Evolutionary conservation across 2,888 invertebrate species (phyloP), one percentile per base, ranked within the genome.

Genomic region (Gnatocerus cornutus): DNA sequence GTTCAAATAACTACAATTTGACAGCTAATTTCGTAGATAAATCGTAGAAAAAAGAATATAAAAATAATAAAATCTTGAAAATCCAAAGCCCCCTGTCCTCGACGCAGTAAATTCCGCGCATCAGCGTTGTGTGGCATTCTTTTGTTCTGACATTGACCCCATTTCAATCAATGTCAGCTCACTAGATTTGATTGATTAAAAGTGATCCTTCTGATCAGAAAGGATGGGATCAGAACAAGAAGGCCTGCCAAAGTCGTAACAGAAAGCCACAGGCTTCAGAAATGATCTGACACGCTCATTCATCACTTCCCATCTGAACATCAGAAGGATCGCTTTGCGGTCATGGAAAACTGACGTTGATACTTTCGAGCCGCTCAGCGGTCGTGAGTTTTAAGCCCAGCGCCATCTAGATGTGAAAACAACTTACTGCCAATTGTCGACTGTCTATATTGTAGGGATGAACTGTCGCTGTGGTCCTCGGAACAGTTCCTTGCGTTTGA

Each of bases 391-490:
- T n/a, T 41, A 69, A 46, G 30, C 16, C n/a, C 58, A 43, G 69
- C 71, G 74, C 71, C 76, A 74, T 71, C 76, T 75, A 39, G 43
- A 13, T 14, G 4, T 43, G 3, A 53, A 53, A 30, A 33, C 2
- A n/a, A 74, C 82, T 81, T 75, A 83, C 83, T 46, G 80, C 72
- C 71, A 84, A 76, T 69, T 79, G 78, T 58, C 84, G 78, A 33
- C 77, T 77, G 68, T 84, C 84, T 5, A 84, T 81, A 73, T 76
- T 81, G 73, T 82, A 85, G 0, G 85, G 84, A 68, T 84, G 83
- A 1, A 85, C 84, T 37, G 82, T 80, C 1, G 83, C 81, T 1
- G 83, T 81, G 9, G 79, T 81, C 12, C 84, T 77, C 1, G 82
- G 80, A 39, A 83, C 80, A 50, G 78, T 80, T 13, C 81, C 81